Conservation (phyloP, 2,888 invertebrate genomes). For the Hyposoter didymator region DNA sequence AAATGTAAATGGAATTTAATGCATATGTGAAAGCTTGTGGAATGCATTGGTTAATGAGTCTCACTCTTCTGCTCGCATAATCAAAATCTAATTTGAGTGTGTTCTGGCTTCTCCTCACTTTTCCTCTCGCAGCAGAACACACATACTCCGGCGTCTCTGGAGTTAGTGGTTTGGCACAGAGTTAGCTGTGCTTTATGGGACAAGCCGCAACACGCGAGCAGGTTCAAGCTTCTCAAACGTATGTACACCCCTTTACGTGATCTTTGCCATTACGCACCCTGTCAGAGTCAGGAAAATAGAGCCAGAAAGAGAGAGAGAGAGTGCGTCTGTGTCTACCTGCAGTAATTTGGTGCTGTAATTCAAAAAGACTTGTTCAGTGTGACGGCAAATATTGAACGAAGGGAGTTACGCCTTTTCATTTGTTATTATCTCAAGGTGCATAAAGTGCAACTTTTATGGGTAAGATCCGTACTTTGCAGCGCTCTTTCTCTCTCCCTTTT, state of each 20-base stretch:
- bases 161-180: constrained; percentile 30
- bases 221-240: constrained; percentile 38
- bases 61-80: neutral
- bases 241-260: constrained; percentile 53
- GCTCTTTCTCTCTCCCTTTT: neutral
- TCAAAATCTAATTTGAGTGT: constrained; percentile 21
- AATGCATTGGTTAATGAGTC: constrained; percentile 13
- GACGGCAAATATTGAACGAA: neutral
- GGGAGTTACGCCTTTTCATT: constrained; percentile 7
- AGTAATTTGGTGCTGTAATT: neutral
- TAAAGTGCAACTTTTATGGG: neutral
- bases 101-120: constrained; percentile 5
- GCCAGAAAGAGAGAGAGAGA: neutral
- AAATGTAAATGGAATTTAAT: neutral
- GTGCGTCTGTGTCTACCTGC: neutral
- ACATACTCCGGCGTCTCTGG: neutral
- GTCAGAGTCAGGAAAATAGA: constrained; percentile 20
- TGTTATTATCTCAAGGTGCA: neutral
- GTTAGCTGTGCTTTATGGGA: constrained; percentile 28
- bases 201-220: constrained; percentile 49
- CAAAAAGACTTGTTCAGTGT: neutral
- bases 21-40: neutral
- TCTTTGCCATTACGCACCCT: constrained; percentile 61
- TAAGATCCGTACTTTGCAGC: constrained; percentile 24
- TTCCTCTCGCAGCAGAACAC: neutral